Percentiles rank a stretch among this genome's conserved stretches.
phyloP scores from a whole-genome alignment of 1,140 invertebrate species.

The Heliconius himera region DNA sequence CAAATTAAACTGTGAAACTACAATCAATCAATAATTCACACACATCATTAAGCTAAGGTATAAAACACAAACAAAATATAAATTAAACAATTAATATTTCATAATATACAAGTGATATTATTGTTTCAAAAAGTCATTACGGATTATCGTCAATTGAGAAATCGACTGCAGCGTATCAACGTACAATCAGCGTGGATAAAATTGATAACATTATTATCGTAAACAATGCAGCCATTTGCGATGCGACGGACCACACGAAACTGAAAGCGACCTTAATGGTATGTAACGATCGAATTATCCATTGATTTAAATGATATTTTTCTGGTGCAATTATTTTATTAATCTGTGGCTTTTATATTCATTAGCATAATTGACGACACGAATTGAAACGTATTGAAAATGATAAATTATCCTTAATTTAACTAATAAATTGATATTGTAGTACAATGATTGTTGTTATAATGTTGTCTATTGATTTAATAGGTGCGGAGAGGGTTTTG shows the following conservation, averaged over 20 bases:
- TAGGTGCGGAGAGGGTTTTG: neutral
- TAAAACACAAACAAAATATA: neutral
- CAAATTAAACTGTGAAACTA: no score
- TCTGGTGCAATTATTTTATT: conserved; percentile 28
- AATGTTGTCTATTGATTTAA: conserved; percentile 23
- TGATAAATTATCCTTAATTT: conserved; percentile 23
- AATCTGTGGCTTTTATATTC: conserved; percentile 18
- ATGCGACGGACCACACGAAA: conserved; percentile 17
- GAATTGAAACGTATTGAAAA: conserved; percentile 23
- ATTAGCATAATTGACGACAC: conserved; percentile 23
- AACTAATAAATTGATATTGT: conserved; percentile 19
- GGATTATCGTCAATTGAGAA: conserved; percentile 6
- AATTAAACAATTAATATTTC: conserved; percentile 1
- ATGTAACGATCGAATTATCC: conserved; percentile 23
- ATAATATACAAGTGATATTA: neutral
- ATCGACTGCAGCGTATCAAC: conserved; percentile 1
- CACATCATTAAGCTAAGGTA: no score
- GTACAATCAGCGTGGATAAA: conserved; percentile 19
- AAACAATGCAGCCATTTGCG: conserved; percentile 15
- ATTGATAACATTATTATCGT: conserved; percentile 17
- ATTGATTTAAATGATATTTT: conserved; percentile 26
- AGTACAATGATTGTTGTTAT: conserved; percentile 22
- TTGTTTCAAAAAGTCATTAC: conserved; percentile 13
- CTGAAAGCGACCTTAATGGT: conserved; percentile 17
- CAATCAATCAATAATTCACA: no score